Conservation (phyloP, 2,797 vertebrate genomes). For the Poecilia gillii region DNA sequence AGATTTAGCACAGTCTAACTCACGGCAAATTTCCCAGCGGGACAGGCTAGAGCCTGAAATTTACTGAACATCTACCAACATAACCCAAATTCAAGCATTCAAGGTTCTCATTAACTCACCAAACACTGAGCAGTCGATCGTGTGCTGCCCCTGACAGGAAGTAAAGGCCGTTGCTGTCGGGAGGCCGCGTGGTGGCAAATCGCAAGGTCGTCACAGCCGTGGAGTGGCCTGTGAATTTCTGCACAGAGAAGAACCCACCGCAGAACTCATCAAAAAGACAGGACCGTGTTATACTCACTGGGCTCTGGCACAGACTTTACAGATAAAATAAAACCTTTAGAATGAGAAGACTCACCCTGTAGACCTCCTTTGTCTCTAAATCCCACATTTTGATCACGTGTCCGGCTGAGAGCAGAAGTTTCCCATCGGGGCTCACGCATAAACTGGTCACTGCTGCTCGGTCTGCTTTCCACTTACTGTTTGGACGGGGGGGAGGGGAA, state of each 20-base stretch:
- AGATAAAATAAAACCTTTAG: not conserved
- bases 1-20: not conserved
- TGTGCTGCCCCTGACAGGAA: constrained; percentile 95
- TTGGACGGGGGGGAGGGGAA: not conserved
- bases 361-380: constrained; percentile 97
- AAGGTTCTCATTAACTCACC: constrained; percentile 80
- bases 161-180: constrained; percentile 92
- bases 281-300: too few relatives aligned
- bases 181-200: constrained; percentile 90
- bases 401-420: constrained; percentile 94
- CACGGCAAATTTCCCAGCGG: not conserved
- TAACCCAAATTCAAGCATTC: not conserved
- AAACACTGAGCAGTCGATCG: constrained; percentile 94
- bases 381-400: constrained; percentile 98
- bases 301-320: not conserved
- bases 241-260: constrained; percentile 18
- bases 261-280: not conserved
- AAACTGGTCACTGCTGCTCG: constrained; percentile 89
- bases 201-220: constrained; percentile 91
- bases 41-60: not conserved
- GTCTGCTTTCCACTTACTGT: constrained; percentile 98
- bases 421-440: constrained; percentile 95
- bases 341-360: constrained; percentile 86
- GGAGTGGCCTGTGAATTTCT: constrained; percentile 98
- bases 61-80: not conserved